Percentiles rank a stretch among this genome's conserved stretches.
These are phyloP conservation scores for Gyrodactylus salaris DNA, from an alignment of 1,140 invertebrate genomes.

Conservation along the genomic window DNA sequence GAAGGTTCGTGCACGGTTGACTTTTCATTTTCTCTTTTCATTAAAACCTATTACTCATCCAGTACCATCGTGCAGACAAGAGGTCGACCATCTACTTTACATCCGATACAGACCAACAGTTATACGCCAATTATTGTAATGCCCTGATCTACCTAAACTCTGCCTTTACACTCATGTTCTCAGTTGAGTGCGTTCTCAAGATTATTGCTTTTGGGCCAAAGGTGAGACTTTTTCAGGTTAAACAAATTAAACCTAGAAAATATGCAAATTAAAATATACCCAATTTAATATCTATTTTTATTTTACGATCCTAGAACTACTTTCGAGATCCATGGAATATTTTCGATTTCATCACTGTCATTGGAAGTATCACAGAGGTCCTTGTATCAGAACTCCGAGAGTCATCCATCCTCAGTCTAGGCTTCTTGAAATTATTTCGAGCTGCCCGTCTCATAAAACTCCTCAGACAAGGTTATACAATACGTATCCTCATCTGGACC, in stretches of 20 bases:
- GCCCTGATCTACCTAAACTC: conserved; percentile 84
- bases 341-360: conserved; percentile 96
- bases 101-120: conserved; percentile 40
- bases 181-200: conserved; percentile 83
- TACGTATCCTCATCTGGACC: conserved; percentile 94
- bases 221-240: background rate
- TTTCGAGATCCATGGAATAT: conserved; percentile 99
- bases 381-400: conserved; percentile 54
- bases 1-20: conserved; percentile 27
- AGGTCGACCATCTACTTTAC: conserved; percentile 3
- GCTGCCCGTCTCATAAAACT: conserved; percentile 93
- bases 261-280: background rate
- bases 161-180: conserved; percentile 84
- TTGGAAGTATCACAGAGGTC: conserved; percentile 92
- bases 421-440: conserved; percentile 84
- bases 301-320: conserved; percentile 44
- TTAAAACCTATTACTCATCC: background rate
- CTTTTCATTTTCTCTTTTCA: background rate
- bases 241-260: background rate
- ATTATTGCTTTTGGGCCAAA: conserved; percentile 58
- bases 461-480: conserved; percentile 90
- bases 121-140: conserved; percentile 34
- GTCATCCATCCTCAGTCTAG: conserved; percentile 55
- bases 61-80: background rate
- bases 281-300: background rate